Base-by-base conservation (phyloP, 2,888 invertebrate genomes). In the Hesperia comma region DNA sequence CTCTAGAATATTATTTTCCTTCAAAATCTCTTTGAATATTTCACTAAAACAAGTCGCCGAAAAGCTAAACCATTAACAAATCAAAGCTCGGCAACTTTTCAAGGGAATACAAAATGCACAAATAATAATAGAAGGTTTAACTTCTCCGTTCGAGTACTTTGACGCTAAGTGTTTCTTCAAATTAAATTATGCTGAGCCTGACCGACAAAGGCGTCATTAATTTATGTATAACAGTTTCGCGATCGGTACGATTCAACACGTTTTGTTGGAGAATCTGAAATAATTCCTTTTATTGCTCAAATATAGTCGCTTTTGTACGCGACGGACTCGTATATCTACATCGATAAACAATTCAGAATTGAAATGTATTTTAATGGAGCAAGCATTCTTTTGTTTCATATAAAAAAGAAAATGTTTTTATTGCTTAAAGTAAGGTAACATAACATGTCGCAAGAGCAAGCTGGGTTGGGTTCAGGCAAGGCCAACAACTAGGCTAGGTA, bases 211-310 rank as follows among this genome's bases (percentile, higher is more conserved):
- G 56, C 19, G 63, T 21, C 56, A 63, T 63, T 51, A 63, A 63
- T 63, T 26, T 56, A 63, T 63, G 63, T 63, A 57, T 26, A 56
- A 56, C 57, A 57, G 49, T 63, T 57, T 56, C 14, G 49, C 57
- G 57, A 63, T 63, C 63, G 40, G 19, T 57, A 63, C 57, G 63
- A 63, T 57, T 63, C 49, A 63, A 63, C 63, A 63, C 63, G 63
- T 51, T 63, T 63, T 63, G 40, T 49, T 40, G 40, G 37, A 6
- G 33, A 56, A 57, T 63, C 63, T 33, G 26, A 26, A 15, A 51
- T 63, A 63, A 63, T 63, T 63, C 51, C 19, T 21, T 63, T 46
- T 46, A 37, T 49, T 63, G 26, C 46, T 56, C 26, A 43, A 56
- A 37, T 56, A 41, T 15, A 56, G 21, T 46, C 7, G 19, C 21